Evolutionary conservation across 2,797 vertebrate species (phyloP).

Genomic region (Diglossa cyanea): DNA sequence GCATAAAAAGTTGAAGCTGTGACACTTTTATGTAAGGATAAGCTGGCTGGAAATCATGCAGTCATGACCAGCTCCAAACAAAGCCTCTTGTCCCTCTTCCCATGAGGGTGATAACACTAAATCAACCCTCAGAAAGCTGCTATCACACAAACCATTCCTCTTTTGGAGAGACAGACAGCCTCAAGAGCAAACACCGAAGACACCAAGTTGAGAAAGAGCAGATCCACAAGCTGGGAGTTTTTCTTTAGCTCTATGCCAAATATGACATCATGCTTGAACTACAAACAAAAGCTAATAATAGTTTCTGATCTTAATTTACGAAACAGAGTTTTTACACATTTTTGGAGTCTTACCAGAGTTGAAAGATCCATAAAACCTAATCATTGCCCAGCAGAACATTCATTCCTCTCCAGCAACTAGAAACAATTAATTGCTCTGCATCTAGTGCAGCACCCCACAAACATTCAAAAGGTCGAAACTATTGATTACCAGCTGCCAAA

Average conservation of each 20-base stretch:
- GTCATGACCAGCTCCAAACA: not conserved
- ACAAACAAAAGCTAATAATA: slow-evolving; percentile 78
- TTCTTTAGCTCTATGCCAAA: slow-evolving; percentile 59
- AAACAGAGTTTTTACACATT: slow-evolving; percentile 67
- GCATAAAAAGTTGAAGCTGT: not conserved
- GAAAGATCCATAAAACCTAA: slow-evolving; percentile 43
- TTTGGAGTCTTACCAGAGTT: slow-evolving; percentile 56
- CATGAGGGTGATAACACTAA: not conserved
- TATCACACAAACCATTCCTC: not conserved
- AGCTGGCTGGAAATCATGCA: not conserved
- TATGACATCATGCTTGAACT: slow-evolving; percentile 71
- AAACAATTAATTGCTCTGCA: not conserved
- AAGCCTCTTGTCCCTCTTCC: not conserved
- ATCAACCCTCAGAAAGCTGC: not conserved
- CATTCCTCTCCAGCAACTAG: not conserved
- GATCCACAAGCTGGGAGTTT: slow-evolving; percentile 46
- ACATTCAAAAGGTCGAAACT: not conserved
- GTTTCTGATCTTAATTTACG: slow-evolving; percentile 70
- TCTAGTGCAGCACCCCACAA: not conserved
- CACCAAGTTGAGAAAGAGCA: slow-evolving; percentile 16
- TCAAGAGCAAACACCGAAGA: not conserved
- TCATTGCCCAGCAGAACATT: slow-evolving; percentile 11
- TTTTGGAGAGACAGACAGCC: not conserved
- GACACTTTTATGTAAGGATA: not conserved
- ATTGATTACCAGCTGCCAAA: slow-evolving; percentile 27